These are phyloP conservation scores for Callimorpha dominula DNA, from an alignment of 2,888 invertebrate genomes.

Conservation along the genomic window DNA sequence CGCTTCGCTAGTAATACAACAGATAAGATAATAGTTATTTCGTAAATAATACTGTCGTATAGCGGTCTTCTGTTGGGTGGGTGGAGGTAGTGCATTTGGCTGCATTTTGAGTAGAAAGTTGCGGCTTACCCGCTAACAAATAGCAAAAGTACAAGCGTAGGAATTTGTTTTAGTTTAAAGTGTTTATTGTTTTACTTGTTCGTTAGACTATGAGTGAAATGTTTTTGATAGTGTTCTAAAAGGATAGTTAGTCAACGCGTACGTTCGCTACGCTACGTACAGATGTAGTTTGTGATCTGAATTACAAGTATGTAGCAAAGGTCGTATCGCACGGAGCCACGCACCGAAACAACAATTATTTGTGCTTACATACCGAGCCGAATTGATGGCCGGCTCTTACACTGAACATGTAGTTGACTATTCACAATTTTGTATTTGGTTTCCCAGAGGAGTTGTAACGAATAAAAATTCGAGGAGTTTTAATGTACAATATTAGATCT, in stretches of 20 bases:
- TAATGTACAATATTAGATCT: neutral
- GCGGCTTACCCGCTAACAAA: no score
- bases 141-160: neutral
- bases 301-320: neutral
- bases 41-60: no score
- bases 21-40: no score
- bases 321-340: neutral
- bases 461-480: neutral
- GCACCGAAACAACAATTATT: conserved; percentile 1
- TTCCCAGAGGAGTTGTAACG: neutral
- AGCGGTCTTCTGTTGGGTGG: no score
- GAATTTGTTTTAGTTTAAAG: neutral
- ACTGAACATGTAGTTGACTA: neutral
- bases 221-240: neutral
- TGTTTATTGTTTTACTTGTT: neutral
- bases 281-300: conserved; percentile 1
- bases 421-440: neutral
- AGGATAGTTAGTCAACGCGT: neutral
- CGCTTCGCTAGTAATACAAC: no score
- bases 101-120: no score
- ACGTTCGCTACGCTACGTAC: neutral
- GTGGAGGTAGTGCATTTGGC: no score
- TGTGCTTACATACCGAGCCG: neutral
- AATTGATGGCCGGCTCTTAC: neutral
- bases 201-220: neutral